Conservation (phyloP, 2,888 invertebrate species). For the Molanna angustata region DNA sequence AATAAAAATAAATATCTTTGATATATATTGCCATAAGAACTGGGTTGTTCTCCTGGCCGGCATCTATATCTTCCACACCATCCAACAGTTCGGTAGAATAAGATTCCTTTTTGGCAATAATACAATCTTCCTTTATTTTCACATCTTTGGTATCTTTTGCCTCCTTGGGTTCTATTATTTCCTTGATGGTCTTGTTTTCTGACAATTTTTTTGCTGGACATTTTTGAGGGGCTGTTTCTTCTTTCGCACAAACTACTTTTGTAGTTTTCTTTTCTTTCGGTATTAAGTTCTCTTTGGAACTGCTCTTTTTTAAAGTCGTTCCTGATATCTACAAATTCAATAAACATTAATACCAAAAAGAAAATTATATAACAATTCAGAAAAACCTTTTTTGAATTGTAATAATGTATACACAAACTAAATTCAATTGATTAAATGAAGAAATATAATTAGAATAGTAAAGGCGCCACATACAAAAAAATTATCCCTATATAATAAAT, state of each 20-base stretch:
- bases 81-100: conserved; percentile 40
- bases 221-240: no score
- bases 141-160: neutral
- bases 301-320: conserved; percentile 6
- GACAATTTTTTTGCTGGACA: no score
- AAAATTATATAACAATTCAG: neutral
- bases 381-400: no score
- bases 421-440: no score
- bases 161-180: neutral
- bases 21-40: conserved; percentile 81
- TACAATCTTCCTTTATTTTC: neutral
- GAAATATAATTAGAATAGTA: no score
- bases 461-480: no score
- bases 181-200: no score
- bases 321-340: conserved; percentile 12
- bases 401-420: no score
- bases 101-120: conserved; percentile 13
- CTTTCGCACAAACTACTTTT: neutral
- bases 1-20: conserved; percentile 84
- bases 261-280: conserved; percentile 6
- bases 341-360: neutral
- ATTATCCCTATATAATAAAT: no score
- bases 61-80: conserved; percentile 71
- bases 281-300: conserved; percentile 13
- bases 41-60: conserved; percentile 69